Percentiles rank a stretch among this genome's conserved stretches.
phyloP scores from a whole-genome alignment of 2,797 vertebrate species.

The Lagorchestes hirsutus region DNA sequence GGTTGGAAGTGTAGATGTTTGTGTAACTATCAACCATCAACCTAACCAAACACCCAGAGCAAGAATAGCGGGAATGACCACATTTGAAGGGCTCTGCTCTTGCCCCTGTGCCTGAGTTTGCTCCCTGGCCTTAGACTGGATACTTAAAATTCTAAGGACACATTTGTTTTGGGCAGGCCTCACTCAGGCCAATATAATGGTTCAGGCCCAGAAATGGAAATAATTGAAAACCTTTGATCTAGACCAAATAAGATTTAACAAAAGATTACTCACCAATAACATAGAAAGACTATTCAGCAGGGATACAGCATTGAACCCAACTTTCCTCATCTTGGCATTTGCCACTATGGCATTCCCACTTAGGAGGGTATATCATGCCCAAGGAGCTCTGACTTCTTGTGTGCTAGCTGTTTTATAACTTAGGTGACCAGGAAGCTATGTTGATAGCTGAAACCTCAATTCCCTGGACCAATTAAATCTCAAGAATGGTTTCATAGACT shows the following conservation, averaged over 20 bases:
- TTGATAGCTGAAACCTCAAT: neutral
- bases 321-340: neutral
- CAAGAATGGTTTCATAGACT: neutral
- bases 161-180: neutral
- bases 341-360: neutral
- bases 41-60: neutral
- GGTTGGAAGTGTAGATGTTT: neutral
- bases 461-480: neutral
- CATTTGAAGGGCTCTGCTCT: constrained; percentile 16
- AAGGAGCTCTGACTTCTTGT: neutral
- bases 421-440: neutral
- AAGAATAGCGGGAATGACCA: neutral
- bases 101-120: neutral
- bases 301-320: neutral
- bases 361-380: neutral
- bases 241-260: neutral
- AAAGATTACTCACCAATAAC: neutral
- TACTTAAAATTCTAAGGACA: neutral
- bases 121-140: neutral
- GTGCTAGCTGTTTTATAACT: neutral
- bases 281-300: neutral
- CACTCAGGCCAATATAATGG: neutral
- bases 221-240: neutral
- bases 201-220: neutral
- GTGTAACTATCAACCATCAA: neutral